A percentile compares a stretch with the other conserved stretches of the same genome.
Evolutionary conservation across 2,888 invertebrate genomes (phyloP).

Genomic region (Lycia hirtaria): DNA sequence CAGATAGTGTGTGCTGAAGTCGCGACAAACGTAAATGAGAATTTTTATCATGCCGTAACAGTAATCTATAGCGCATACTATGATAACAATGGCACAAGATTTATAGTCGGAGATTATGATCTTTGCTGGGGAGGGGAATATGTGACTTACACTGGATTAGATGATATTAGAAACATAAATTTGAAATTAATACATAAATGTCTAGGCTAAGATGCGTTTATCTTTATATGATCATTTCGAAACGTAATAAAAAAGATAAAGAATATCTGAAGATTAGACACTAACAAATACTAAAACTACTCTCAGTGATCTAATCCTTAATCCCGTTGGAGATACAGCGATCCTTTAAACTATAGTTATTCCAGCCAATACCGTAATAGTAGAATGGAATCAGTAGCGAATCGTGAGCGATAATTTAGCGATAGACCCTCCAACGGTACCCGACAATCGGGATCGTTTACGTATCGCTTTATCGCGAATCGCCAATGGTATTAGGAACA

Average conservation of each 20-base stretch:
- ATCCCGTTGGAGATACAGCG: slow-evolving; percentile 25
- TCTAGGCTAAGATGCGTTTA: background rate
- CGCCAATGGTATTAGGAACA: slow-evolving; percentile 70
- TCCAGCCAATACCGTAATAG: slow-evolving; percentile 65
- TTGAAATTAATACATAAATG: slow-evolving; percentile 4
- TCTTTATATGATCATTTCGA: background rate
- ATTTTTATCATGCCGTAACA: slow-evolving; percentile 26
- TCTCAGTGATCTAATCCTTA: slow-evolving; percentile 10
- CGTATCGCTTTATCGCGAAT: slow-evolving; percentile 78
- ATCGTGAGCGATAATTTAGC: slow-evolving; percentile 83
- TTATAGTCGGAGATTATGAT: slow-evolving; percentile 27
- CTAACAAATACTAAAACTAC: background rate
- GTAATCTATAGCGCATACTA: slow-evolving; percentile 24
- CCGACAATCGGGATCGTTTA: slow-evolving; percentile 76
- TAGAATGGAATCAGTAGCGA: slow-evolving; percentile 73
- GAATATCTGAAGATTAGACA: background rate
- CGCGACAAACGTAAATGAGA: slow-evolving; percentile 27
- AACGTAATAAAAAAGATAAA: background rate
- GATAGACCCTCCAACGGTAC: slow-evolving; percentile 76
- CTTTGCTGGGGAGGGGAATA: slow-evolving; percentile 11
- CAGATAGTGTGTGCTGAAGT: slow-evolving; percentile 32
- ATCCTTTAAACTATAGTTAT: slow-evolving; percentile 46
- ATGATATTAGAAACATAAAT: slow-evolving; percentile 9
- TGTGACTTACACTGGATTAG: slow-evolving; percentile 8
- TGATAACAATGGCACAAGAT: slow-evolving; percentile 30